Base-by-base conservation (phyloP, 2,888 invertebrate species). In the Campoplex capitator region DNA sequence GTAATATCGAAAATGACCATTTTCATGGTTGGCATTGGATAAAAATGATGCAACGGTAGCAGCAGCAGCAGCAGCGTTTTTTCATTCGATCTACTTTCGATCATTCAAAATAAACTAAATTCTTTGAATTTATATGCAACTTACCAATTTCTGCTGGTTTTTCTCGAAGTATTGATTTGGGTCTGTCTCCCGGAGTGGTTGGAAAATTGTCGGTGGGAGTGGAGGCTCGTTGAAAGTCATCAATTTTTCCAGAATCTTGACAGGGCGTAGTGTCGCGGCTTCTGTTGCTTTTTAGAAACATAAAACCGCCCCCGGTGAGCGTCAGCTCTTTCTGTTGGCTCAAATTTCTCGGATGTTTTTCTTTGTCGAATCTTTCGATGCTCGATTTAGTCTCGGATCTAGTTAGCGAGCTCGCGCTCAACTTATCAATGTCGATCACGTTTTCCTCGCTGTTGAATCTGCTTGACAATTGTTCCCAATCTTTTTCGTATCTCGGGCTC, bases 201-300 rank as follows among this genome's bases (percentile, higher is more conserved):
- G 54, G 9, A 18, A 79, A 8, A 78, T 58, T 81, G 13, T 75
- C 65, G 3, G 54, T 38, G 23, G 9, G 75, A 42, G 18, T 38
- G 32, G 28, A 48, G 13, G 88, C 48, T 35, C 42, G 65, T n/a
- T 90, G 89, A 56, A 92, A 92, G 38, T 93, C 93, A 0, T 93
- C 93, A 7, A 92, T 77, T 65, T 89, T 92, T 3, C 58, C 88
- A 1, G 88, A 91, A 9, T 94, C 94, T 23, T 92, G 92, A 74
- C 91, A 91, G 0, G 94, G 93, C 0, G 94, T 93, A n/a, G 89
- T 90, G 8, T 94, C 94, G 16, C 93, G 91, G 82, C 93, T 94
- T 54, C 92, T 90, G 84, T 94, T 94, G 84, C 93, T 94, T 92
- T 96, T 97, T 9, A 97, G 94, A 90, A 96, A 97, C 95, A 96